phyloP scores from a whole-genome alignment of 2,888 invertebrate genomes.

The Stenodema calcarata region DNA sequence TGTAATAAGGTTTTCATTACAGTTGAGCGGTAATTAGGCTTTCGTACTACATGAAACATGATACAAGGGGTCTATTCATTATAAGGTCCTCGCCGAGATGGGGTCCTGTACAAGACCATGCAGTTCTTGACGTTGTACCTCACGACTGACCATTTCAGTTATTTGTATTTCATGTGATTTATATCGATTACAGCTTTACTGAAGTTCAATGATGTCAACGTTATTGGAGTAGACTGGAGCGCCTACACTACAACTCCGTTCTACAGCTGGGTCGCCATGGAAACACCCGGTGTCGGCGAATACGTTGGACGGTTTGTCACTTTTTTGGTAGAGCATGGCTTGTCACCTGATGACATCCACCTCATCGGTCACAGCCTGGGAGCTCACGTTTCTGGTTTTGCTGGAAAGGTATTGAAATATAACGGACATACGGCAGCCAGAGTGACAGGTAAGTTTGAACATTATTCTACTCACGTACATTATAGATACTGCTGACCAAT shows the following conservation, averaged over 20 bases:
- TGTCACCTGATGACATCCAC: constrained; percentile 13
- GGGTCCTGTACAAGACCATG: too few species aligned
- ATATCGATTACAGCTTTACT: background rate
- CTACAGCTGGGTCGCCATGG: constrained; percentile 9
- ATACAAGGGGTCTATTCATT: too few species aligned
- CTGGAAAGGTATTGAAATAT: constrained; percentile 38
- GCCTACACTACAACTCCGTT: constrained; percentile 3
- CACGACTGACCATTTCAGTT: too few species aligned
- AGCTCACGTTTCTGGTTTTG: constrained; percentile 53
- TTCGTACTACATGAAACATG: too few species aligned
- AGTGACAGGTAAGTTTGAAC: constrained; percentile 14
- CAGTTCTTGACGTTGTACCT: too few species aligned
- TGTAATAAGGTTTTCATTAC: too few species aligned
- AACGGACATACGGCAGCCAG: background rate
- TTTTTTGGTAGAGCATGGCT: constrained; percentile 36
- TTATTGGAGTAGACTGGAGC: constrained; percentile 52
- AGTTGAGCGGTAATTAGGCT: too few species aligned
- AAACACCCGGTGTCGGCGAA: constrained; percentile 34
- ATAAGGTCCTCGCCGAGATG: too few species aligned
- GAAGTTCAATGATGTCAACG: constrained; percentile 32
- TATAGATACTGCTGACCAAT: too few species aligned
- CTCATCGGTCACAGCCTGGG: constrained; percentile 49
- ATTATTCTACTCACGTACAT: background rate
- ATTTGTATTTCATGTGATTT: too few species aligned
- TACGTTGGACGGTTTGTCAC: constrained; percentile 39